Base-by-base conservation (phyloP, 2,888 invertebrate species). In the Apodemia duryi region DNA sequence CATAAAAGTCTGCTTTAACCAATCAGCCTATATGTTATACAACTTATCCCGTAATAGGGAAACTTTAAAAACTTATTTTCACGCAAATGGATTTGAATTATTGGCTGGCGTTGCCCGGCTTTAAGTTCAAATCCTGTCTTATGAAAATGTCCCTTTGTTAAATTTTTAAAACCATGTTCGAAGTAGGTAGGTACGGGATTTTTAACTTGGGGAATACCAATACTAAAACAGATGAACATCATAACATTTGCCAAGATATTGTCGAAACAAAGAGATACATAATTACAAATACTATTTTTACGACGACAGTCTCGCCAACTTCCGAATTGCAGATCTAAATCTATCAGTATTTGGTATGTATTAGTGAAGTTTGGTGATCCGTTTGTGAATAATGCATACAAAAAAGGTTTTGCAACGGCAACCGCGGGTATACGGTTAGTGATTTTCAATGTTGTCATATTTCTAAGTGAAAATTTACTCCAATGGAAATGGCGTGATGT, bases 351-450 rank as follows among this genome's bases (percentile, higher is more conserved):
- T 43, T 62, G 11, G 61, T 51, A 52, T 41, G 32, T 65, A 49
- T 52, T 51, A 13, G 63, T n/a, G 41, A 43, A 64, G 66, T 52
- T 46, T 21, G 13, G 63, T 63, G 66, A 61, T 51, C 2, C 10
- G 63, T 60, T 32, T 61, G 29, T 61, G 35, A 60, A 69, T 61
- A 66, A 70, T 69, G 69, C 63, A 65, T 69, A 67, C 62, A 29
- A 70, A 66, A 64, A 68, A 63, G 41, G 63, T 70, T 65, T 69
- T 74, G 64, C 68, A 67, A 68, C 63, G 73, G 38, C 75, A 75
- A 62, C 51, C 64, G 28, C 66, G 70, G 49, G 65, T 72, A 49
- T 69, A 70, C 43, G 73, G 72, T 74, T 71, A 35, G 62, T 61
- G 51, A 62, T 32, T 64, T n/a, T 49, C n/a, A n/a, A 43, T 11